phyloP scores from a whole-genome alignment of 2,888 invertebrate species.

The Mythimna lalbum region DNA sequence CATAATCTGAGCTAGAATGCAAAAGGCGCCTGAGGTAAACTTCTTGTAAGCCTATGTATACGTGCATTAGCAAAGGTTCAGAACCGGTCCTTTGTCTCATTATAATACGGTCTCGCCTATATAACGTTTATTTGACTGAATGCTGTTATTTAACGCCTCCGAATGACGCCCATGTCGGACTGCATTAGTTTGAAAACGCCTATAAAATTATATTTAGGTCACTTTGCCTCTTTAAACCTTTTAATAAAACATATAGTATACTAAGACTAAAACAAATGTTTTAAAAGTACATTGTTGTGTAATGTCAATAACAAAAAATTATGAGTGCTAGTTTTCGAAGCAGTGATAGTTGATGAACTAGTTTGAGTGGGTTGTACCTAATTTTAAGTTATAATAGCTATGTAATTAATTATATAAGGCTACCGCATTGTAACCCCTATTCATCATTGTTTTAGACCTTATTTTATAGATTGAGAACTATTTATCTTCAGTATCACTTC shows the following conservation, averaged over 20 bases:
- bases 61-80: neutral
- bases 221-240: neutral
- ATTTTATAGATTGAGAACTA: neutral
- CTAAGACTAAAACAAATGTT: neutral
- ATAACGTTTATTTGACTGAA: slow-evolving; percentile 8
- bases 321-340: slow-evolving; percentile 31
- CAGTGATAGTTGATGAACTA: slow-evolving; percentile 48
- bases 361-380: slow-evolving; percentile 2
- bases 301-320: slow-evolving; percentile 18
- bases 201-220: neutral
- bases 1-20: slow-evolving; percentile 13
- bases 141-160: slow-evolving; percentile 11
- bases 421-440: neutral
- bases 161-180: neutral
- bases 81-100: slow-evolving; percentile 14
- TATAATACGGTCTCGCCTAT: slow-evolving; percentile 25
- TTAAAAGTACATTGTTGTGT: slow-evolving; percentile 23
- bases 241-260: neutral
- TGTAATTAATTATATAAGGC: slow-evolving; percentile 2
- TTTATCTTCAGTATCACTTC: too few relatives aligned
- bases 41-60: neutral
- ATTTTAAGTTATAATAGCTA: neutral
- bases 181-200: slow-evolving; percentile 1
- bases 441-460: neutral
- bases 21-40: slow-evolving; percentile 8